Evolutionary conservation across 2,797 vertebrate species (phyloP).

Genomic region (Oceanodroma leucorhoa): DNA sequence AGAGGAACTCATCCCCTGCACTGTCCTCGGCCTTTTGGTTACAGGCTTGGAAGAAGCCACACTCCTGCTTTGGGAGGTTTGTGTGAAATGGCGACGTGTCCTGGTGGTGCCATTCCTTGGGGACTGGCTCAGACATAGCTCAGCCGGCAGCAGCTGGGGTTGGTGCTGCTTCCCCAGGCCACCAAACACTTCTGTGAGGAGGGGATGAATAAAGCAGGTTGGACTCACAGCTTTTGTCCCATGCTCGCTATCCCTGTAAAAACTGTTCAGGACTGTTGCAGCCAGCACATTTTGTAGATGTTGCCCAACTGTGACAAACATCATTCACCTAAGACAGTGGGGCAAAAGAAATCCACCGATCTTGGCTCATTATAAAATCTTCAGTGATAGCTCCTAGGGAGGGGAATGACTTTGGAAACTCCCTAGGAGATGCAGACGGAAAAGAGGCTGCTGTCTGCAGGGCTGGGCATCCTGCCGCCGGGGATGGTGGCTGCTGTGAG

Average conservation of each 20-base stretch:
- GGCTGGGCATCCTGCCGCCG: too few species aligned
- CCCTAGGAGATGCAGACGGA: neutral
- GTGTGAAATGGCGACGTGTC: fast-evolving
- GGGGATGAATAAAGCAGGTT: neutral
- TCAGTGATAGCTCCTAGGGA: neutral
- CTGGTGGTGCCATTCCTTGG: neutral
- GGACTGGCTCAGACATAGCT: neutral
- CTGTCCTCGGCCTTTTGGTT: neutral
- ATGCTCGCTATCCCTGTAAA: fast-evolving
- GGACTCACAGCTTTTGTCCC: neutral
- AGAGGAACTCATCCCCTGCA: neutral
- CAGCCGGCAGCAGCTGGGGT: neutral
- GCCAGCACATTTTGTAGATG: neutral
- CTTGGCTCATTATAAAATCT: neutral
- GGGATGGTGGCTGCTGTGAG: neutral
- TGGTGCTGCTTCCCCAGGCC: neutral
- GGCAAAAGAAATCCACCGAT: neutral
- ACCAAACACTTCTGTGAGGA: neutral
- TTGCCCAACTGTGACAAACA: neutral
- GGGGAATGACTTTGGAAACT: neutral
- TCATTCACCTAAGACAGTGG: neutral
- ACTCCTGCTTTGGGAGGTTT: neutral
- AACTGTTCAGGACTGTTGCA: neutral
- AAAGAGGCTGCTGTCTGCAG: neutral
- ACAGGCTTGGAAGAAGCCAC: neutral